Percentiles rank a stretch among this genome's conserved stretches.
Evolutionary conservation across 35 echinoderm and acorn worm genomes (phyloP).

Genomic region (Stichopus chloronotus): DNA sequence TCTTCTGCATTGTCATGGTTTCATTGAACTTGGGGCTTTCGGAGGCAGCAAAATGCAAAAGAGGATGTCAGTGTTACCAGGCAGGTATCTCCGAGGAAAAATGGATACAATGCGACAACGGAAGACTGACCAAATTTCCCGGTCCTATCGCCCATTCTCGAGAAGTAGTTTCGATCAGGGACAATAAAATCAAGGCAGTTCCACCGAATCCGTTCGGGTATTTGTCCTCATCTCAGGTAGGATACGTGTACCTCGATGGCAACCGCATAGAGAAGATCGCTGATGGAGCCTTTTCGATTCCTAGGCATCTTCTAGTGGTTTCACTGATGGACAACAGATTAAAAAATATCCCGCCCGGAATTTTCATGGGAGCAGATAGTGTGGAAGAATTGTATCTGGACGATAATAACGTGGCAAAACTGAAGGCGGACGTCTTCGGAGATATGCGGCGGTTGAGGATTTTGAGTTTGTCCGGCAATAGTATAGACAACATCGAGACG

Average conservation of each 20-base stretch:
- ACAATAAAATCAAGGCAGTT: not conserved
- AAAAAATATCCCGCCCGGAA: not conserved
- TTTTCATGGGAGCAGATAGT: conserved; percentile 15
- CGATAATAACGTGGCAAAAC: not conserved
- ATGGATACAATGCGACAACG: conserved; percentile 28
- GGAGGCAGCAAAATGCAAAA: not conserved
- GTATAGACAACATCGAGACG: not conserved
- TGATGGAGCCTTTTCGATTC: conserved; percentile 47
- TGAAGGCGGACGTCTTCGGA: not conserved
- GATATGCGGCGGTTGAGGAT: conserved; percentile 27
- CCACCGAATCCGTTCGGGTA: conserved; percentile 17
- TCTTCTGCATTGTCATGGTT: not conserved
- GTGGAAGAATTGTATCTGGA: conserved; percentile 21
- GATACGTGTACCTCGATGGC: conserved; percentile 24
- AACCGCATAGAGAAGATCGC: not conserved
- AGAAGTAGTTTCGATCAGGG: not conserved
- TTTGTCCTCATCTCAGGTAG: not conserved
- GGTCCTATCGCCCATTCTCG: not conserved
- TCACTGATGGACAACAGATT: conserved; percentile 49
- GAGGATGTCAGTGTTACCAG: conserved; percentile 41
- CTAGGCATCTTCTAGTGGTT: not conserved
- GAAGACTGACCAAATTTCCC: conserved; percentile 27
- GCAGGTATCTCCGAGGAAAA: not conserved
- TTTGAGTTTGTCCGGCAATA: conserved; percentile 28
- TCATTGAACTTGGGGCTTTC: not conserved